A percentile compares a stretch with the other conserved stretches of the same genome.
Evolutionary conservation across 2,113 vertebrate species (phyloP).

Genomic region (Marmota flaviventris): DNA sequence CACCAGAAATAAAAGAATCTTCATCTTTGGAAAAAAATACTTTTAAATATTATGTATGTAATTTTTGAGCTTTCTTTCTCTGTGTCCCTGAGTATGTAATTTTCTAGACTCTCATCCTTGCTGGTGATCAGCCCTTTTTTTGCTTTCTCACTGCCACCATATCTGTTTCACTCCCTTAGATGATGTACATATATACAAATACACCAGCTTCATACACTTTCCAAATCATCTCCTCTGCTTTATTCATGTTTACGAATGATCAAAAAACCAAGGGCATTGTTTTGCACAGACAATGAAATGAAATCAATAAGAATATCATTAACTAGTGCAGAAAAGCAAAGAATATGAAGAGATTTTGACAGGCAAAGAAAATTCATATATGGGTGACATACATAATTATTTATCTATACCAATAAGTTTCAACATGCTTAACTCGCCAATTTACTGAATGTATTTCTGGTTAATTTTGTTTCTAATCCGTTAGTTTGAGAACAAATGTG

Average conservation of each 20-base stretch:
- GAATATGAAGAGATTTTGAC: not conserved
- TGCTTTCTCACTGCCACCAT: not conserved
- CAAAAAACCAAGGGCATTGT: not conserved
- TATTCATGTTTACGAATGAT: not conserved
- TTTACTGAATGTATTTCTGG: not conserved
- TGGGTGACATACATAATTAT: not conserved
- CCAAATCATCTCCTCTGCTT: not conserved
- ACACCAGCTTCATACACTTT: not conserved
- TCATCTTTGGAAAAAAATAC: not conserved
- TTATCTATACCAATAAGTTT: not conserved
- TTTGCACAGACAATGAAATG: not conserved
- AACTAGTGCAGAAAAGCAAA: not conserved
- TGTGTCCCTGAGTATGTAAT: not conserved
- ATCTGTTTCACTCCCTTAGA: not conserved
- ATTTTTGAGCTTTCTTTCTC: fast-evolving
- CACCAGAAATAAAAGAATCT: not conserved
- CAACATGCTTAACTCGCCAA: not conserved
- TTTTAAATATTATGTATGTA: not conserved
- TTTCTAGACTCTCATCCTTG: no score
- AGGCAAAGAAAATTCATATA: not conserved
- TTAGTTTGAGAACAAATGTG: not conserved
- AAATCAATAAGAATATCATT: not conserved
- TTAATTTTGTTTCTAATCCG: not conserved
- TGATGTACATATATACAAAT: not conserved
- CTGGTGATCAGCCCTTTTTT: no score